Evolutionary conservation across 2,113 vertebrate genomes (phyloP).

Genomic region (Machaerirhynchus nigripectus): DNA sequence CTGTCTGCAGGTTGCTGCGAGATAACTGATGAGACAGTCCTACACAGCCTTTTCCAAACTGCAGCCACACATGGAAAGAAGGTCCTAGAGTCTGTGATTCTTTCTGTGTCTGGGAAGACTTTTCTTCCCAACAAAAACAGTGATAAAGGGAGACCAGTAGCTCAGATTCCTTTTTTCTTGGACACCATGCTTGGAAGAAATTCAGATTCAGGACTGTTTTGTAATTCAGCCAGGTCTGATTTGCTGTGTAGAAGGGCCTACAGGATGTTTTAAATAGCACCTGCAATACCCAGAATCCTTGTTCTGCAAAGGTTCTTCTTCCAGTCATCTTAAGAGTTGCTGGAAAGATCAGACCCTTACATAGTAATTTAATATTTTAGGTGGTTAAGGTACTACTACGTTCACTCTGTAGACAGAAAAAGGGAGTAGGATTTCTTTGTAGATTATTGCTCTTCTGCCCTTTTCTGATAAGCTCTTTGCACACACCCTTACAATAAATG

Average conservation of each 20-base stretch:
- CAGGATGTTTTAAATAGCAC: neutral
- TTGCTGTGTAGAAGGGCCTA: neutral
- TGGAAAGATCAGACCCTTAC: constrained; percentile 3
- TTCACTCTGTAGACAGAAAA: neutral
- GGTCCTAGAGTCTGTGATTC: neutral
- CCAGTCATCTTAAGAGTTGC: neutral
- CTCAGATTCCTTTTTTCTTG: neutral
- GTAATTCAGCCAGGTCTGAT: neutral
- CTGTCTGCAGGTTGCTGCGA: neutral
- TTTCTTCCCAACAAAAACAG: neutral
- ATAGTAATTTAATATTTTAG: neutral
- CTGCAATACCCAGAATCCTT: neutral
- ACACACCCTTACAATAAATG: neutral
- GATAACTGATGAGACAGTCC: neutral
- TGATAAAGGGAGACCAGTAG: neutral
- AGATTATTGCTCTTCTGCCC: neutral
- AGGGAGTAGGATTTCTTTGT: neutral
- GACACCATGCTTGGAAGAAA: neutral
- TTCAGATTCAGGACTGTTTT: neutral
- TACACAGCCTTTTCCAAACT: neutral
- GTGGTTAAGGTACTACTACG: neutral
- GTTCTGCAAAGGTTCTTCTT: neutral
- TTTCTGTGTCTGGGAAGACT: neutral
- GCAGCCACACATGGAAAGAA: neutral
- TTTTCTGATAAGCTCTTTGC: neutral